Evolutionary conservation across 2,888 invertebrate species (phyloP).

Genomic region (Pachydiplax longipennis): DNA sequence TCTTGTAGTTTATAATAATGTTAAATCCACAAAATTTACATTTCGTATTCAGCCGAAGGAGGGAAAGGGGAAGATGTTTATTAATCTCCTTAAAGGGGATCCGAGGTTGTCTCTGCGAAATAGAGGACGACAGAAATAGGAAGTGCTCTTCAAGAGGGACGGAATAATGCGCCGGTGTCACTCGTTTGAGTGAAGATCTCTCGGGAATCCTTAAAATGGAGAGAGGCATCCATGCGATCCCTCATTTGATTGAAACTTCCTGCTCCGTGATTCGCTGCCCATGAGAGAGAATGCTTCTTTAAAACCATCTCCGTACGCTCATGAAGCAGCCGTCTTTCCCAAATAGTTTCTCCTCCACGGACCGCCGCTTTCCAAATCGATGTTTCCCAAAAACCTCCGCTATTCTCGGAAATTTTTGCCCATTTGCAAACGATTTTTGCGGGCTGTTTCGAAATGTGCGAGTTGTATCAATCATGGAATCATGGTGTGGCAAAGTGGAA

Average conservation of each 20-base stretch:
- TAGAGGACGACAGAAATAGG: not conserved
- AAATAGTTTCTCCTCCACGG: not conserved
- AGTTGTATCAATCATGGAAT: too few species aligned
- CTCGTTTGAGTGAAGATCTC: not conserved
- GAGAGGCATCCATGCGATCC: not conserved
- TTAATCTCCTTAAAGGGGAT: too few species aligned
- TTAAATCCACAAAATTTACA: too few species aligned
- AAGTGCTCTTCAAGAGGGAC: not conserved
- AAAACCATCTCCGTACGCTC: not conserved
- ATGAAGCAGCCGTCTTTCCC: not conserved
- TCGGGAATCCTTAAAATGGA: too few species aligned
- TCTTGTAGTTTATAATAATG: too few species aligned
- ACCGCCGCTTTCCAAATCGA: not conserved
- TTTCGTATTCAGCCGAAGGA: too few species aligned
- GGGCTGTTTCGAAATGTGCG: too few species aligned
- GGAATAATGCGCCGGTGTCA: not conserved
- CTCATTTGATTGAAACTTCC: constrained; percentile 23
- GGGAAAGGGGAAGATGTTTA: too few species aligned
- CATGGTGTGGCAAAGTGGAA: too few species aligned
- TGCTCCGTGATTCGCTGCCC: constrained; percentile 32
- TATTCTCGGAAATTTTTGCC: too few species aligned
- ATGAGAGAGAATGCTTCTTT: constrained; percentile 8
- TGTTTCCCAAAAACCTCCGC: not conserved
- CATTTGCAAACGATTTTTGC: too few species aligned
- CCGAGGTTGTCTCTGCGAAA: not conserved